Evolutionary conservation across 2,797 vertebrate species (phyloP).

Genomic region (Leptodactylus fallax): DNA sequence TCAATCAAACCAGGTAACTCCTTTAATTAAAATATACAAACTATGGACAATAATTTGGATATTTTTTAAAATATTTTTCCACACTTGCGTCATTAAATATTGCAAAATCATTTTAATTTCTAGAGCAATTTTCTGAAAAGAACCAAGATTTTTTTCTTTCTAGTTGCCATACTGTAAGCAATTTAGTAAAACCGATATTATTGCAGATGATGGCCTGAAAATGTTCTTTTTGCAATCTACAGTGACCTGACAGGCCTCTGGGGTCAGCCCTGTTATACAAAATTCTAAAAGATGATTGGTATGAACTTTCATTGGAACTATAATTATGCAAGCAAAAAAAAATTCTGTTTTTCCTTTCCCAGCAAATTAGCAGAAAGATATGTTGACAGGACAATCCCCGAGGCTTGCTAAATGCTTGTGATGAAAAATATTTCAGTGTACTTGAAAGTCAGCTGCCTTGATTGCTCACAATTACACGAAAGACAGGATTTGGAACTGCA

Average conservation of each 20-base stretch:
- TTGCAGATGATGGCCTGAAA: slow-evolving; percentile 40
- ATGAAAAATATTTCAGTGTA: slow-evolving; percentile 59
- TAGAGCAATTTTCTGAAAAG: slow-evolving; percentile 19
- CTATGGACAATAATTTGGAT: not conserved
- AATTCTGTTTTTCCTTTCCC: slow-evolving; percentile 56
- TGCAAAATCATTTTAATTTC: not conserved
- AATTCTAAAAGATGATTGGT: slow-evolving; percentile 53
- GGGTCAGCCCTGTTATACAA: slow-evolving; percentile 47
- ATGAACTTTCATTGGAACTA: slow-evolving; percentile 54
- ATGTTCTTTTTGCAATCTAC: slow-evolving; percentile 39
- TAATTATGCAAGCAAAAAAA: slow-evolving; percentile 60
- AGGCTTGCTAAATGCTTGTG: slow-evolving; percentile 58
- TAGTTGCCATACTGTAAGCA: not conserved
- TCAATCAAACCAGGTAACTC: no score
- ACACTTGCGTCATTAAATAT: not conserved
- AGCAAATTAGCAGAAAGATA: slow-evolving; percentile 62
- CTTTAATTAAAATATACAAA: not conserved
- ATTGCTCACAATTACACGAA: slow-evolving; percentile 58
- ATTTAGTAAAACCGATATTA: slow-evolving; percentile 41
- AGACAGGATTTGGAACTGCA: slow-evolving; percentile 41
- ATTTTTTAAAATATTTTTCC: not conserved
- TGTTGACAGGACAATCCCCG: slow-evolving; percentile 62
- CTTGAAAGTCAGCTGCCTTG: slow-evolving; percentile 59
- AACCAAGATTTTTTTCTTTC: not conserved
- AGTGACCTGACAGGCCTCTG: slow-evolving; percentile 24